Base-by-base conservation (phyloP, 2,888 invertebrate genomes). In the Notodonta ziczac region DNA sequence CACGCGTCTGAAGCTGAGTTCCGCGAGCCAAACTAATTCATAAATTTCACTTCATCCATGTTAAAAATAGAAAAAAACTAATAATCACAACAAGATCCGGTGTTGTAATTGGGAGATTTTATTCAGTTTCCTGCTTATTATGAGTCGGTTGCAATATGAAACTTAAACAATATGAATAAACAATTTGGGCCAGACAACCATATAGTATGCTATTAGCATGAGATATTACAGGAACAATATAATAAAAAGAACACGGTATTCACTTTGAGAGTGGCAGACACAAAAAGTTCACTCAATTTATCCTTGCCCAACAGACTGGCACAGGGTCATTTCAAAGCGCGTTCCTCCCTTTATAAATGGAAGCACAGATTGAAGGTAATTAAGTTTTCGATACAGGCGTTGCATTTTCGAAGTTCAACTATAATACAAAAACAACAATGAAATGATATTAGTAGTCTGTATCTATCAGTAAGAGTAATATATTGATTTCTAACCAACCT, bases 241-340 rank as follows among this genome's bases (percentile, higher is more conserved):
- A 16, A 57, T 64, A 65, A 63, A 56, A 65, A 65, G 56, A 65
- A 59, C 14, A 58, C 65, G 68, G 61, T 58, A 63, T 67, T 65
- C 57, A 72, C 63, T 72, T 73, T 57, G 57, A 68, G 61, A 69
- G 63, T 59, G 58, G 56, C 65, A 72, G 74, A 73, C 75, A 78
- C 66, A 75, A 80, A 73, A 76, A 72, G 72, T 69, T 67, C 62
- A 73, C 66, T 69, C 58, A 72, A 80, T 76, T 70, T 69, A 75
- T 78, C 75, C 67, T 72, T 72, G 73, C 71, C 62, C 66, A 72
- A 70, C 63, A 56, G 59, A 64, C 57, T 55, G 54, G 56, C 56
- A 65, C 67, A 65, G 71, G 72, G 69, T 76, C 66, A 68, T 71
- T 70, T 69, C 65, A 69, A 77, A 78, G 67, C 66, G 59, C 64